phyloP scores from a whole-genome alignment of 2,888 invertebrate genomes.

The Cartodere bifasciata region DNA sequence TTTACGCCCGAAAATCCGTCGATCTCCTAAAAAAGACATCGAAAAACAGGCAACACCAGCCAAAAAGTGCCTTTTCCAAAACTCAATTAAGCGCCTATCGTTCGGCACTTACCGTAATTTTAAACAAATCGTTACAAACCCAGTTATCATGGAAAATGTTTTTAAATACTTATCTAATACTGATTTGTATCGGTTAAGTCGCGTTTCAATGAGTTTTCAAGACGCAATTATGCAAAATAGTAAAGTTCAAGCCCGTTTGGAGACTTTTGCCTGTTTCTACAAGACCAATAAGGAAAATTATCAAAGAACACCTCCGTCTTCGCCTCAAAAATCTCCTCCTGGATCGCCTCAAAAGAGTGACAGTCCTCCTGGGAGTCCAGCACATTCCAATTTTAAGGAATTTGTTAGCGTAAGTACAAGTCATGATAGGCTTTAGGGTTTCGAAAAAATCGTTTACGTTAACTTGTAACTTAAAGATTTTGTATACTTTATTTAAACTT shows the following conservation, averaged over 20 bases:
- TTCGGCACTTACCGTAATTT: conserved; percentile 10
- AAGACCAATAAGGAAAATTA: conserved; percentile 25
- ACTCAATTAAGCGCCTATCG: conserved; percentile 14
- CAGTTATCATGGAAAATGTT: conserved; percentile 24
- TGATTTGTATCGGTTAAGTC: conserved; percentile 26
- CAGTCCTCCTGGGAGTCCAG: conserved; percentile 12
- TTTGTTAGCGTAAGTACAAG: conserved; percentile 20
- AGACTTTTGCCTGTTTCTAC: conserved; percentile 16
- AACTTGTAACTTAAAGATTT: too few relatives aligned
- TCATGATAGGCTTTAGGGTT: too few relatives aligned
- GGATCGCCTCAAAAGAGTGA: conserved; percentile 8
- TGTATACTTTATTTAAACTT: too few relatives aligned
- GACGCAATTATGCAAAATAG: conserved; percentile 17
- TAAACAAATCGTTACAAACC: conserved; percentile 16
- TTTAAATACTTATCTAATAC: conserved; percentile 25
- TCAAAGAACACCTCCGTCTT: conserved; percentile 25
- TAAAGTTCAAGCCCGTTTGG: conserved; percentile 17
- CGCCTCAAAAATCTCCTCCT: conserved; percentile 19
- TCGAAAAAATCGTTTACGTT: too few relatives aligned
- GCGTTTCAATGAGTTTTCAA: conserved; percentile 20
- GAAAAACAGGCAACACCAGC: conserved; percentile 20
- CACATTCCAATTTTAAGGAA: conserved; percentile 15
- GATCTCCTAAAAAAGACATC: conserved; percentile 17
- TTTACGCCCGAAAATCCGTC: conserved; percentile 14
- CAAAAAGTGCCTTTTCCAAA: conserved; percentile 23